Percentiles rank a stretch among this genome's conserved stretches.
These are phyloP conservation scores for Lutra lutra DNA, from an alignment of 2,797 vertebrate genomes.

Conservation along the genomic window DNA sequence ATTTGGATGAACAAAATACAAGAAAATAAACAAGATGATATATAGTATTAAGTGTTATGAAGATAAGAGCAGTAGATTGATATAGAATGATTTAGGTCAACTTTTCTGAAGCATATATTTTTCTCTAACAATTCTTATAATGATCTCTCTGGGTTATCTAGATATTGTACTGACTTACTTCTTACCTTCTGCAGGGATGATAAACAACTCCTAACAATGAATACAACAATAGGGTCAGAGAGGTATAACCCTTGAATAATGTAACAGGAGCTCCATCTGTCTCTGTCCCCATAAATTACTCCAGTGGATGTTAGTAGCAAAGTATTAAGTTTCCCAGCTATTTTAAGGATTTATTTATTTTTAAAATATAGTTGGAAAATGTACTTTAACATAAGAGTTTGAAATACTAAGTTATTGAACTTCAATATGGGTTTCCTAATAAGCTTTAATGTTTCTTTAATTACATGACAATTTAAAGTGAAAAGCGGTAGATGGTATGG, in stretches of 20 bases:
- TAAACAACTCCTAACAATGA: background rate
- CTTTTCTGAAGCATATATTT: background rate
- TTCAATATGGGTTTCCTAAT: background rate
- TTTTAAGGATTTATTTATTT: constrained; percentile 16
- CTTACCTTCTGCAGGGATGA: background rate
- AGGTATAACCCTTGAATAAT: background rate
- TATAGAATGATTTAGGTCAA: background rate
- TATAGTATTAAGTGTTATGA: background rate
- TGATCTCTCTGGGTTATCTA: background rate
- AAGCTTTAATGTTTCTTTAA: background rate
- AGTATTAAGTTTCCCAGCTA: background rate
- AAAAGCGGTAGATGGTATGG: background rate
- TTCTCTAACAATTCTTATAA: background rate
- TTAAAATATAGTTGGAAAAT: background rate
- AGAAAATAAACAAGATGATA: background rate
- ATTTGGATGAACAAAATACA: background rate
- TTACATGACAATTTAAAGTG: background rate
- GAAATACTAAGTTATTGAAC: background rate
- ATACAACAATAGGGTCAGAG: background rate
- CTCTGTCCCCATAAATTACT: background rate
- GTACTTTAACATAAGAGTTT: background rate
- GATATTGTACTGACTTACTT: background rate
- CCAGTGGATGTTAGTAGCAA: background rate
- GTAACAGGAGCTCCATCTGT: background rate
- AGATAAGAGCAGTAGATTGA: background rate